Base-by-base conservation (phyloP, 2,888 invertebrate genomes). In the Agrilus biguttatus region DNA sequence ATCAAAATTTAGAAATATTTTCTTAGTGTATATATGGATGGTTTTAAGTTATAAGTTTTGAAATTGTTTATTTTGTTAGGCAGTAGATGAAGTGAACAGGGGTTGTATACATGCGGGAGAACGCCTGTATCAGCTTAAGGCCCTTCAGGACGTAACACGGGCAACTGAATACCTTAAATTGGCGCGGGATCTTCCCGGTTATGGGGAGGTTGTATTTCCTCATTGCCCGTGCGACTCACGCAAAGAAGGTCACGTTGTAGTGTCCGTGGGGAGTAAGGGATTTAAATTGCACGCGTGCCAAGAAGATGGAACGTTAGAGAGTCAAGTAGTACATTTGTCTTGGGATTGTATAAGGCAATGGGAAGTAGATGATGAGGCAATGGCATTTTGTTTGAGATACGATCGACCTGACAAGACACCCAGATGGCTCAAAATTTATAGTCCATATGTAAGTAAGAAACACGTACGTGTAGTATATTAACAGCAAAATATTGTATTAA, bases 71-170 rank as follows among this genome's bases (percentile, higher is more conserved):
- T 39, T 56, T 69, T 54, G 49, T 3, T 56, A 78, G 80, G 88
- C 93, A 1, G 85, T 95, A 10, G 93, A 95, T 60, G 93, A 93
- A 65, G 92, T 95, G 46, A 93, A 93, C 69, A 79, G 91, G 55
- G 92, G 93, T 45, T 86, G 88, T 61, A 85, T 95, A 55, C 78
- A 78, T 48, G 87, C 95, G 12, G 89, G 87, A 41, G 88, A 92
- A 53, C 80, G 92, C 37, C 75, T 96, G 14, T 97, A 96, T 69
- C 95, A 97, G 66, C 72, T 98, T 48, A 97, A 96, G 71, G 92
- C 95, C 32, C 72, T 96, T 43, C 96, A 96, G 66, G 88, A 93
- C 61, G 79, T 85, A 55, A 80, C 83, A 46, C 81, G 92, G 56
- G 89, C 88, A 49, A 68, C 77, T 44, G 88, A 91, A 72, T 93